A percentile compares a stretch with the other conserved stretches of the same genome.
phyloP scores from a whole-genome alignment of 2,888 invertebrate genomes.

The Ectropis crepuscularia region DNA sequence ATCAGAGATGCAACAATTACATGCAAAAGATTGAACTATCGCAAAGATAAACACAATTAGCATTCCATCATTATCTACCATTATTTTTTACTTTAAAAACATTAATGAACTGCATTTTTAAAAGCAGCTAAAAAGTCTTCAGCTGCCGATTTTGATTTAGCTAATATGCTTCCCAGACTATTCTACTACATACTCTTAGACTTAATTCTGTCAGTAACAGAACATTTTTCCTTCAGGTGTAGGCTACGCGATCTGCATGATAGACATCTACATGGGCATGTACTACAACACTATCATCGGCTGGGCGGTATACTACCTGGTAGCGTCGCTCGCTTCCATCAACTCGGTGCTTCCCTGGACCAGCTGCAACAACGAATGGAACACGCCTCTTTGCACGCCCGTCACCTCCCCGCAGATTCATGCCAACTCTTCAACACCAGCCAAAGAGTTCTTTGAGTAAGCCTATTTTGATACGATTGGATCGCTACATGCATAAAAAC shows the following conservation, averaged over 20 bases:
- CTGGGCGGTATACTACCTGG: conserved; percentile 96
- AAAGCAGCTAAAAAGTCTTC: no score
- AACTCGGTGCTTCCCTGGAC: conserved; percentile 94
- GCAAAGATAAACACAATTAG: no score
- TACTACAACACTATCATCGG: conserved; percentile 99
- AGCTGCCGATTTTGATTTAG: no score
- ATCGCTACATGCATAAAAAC: no score
- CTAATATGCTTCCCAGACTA: no score
- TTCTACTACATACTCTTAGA: no score
- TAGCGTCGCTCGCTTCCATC: conserved; percentile 93
- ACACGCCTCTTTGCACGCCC: conserved; percentile 90
- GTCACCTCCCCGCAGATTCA: conserved; percentile 83
- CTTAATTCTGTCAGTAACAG: no score
- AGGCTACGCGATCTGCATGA: conserved; percentile 97
- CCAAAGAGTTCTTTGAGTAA: conserved; percentile 95
- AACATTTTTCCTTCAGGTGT: conserved; percentile 86
- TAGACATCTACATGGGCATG: conserved; percentile 98
- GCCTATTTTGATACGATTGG: conserved; percentile 45
- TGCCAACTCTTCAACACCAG: conserved; percentile 89
- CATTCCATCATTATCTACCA: no score
- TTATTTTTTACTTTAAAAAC: no score
- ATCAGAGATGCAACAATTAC: no score
- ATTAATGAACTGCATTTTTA: no score
- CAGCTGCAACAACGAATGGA: conserved; percentile 94
- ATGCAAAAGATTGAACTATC: no score